Percentiles rank a stretch among this genome's conserved stretches.
Evolutionary conservation across 2,797 vertebrate species (phyloP).

Genomic region (Acrocephalus scirpaceus): DNA sequence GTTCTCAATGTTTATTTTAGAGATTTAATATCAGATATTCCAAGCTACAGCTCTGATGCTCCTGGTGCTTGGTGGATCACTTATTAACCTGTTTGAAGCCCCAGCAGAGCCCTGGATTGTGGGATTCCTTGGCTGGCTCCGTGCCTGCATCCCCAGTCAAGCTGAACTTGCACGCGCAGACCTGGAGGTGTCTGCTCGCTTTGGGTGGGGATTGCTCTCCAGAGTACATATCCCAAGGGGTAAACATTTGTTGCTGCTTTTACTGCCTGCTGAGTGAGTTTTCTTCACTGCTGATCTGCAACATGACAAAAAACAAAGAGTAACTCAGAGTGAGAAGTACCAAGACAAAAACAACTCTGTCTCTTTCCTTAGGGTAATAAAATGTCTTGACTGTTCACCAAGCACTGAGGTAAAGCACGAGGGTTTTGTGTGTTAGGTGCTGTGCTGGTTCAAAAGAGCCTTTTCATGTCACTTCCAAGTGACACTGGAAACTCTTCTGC

Average conservation of each 20-base stretch:
- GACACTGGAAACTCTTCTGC: neutral
- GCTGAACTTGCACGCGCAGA: neutral
- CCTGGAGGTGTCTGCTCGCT: slow-evolving; percentile 27
- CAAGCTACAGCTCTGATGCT: neutral
- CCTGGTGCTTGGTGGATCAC: neutral
- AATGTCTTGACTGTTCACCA: neutral
- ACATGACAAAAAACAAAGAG: slow-evolving; percentile 53
- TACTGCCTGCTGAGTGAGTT: slow-evolving; percentile 52
- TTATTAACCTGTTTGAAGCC: slow-evolving; percentile 3
- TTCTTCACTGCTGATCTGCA: slow-evolving; percentile 37
- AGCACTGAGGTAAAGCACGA: neutral
- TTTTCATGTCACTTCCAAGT: neutral
- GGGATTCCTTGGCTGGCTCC: slow-evolving; percentile 14
- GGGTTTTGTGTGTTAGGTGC: neutral
- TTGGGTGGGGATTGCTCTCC: slow-evolving; percentile 50
- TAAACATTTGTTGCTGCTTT: slow-evolving; percentile 64
- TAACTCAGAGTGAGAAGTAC: neutral
- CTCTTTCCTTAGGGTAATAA: slow-evolving; percentile 39
- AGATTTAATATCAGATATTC: slow-evolving; percentile 53
- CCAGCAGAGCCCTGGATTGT: neutral
- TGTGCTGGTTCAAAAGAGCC: neutral
- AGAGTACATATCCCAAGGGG: slow-evolving; percentile 60
- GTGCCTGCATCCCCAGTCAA: neutral
- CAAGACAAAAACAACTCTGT: slow-evolving; percentile 32
- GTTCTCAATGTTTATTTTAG: slow-evolving; percentile 37